Conservation (phyloP, 2,113 vertebrate species). For the Melanotaenia duboulayi region DNA sequence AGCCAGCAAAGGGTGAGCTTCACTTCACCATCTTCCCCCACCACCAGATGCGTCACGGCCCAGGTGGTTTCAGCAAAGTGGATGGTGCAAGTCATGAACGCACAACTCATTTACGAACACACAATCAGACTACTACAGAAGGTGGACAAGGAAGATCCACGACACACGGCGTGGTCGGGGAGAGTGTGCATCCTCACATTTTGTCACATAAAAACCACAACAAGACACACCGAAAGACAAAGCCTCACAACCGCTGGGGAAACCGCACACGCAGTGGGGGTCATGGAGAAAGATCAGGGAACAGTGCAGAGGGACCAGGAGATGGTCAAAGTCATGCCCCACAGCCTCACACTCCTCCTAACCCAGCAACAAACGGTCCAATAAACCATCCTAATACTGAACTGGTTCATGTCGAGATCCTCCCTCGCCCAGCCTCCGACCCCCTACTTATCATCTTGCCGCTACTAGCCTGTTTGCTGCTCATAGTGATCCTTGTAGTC, state of each 20-base stretch:
- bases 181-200: slow-evolving; percentile 53
- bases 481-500: slow-evolving; percentile 77
- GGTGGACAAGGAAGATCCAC: slow-evolving; percentile 22
- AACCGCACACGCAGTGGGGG: slow-evolving; percentile 52
- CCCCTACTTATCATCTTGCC: slow-evolving; percentile 83
- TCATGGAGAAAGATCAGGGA: slow-evolving; percentile 40
- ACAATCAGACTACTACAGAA: slow-evolving; percentile 44
- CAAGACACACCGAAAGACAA: slow-evolving; percentile 68
- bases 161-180: neutral
- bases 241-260: slow-evolving; percentile 67
- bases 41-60: slow-evolving; percentile 65
- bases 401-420: slow-evolving; percentile 56
- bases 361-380: slow-evolving; percentile 36
- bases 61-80: slow-evolving; percentile 16
- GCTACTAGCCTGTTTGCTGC: slow-evolving; percentile 82
- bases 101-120: slow-evolving; percentile 22
- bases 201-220: slow-evolving; percentile 61
- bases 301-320: slow-evolving; percentile 20
- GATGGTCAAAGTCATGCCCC: slow-evolving; percentile 12
- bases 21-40: slow-evolving; percentile 85
- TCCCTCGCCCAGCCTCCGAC: slow-evolving; percentile 74
- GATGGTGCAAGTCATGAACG: slow-evolving; percentile 31
- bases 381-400: slow-evolving; percentile 45
- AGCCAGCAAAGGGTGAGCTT: slow-evolving; percentile 85
- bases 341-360: slow-evolving; percentile 40